Evolutionary conservation across 2,113 vertebrate species (phyloP).

Genomic region (Speoplatyrhinus poulsoni): DNA sequence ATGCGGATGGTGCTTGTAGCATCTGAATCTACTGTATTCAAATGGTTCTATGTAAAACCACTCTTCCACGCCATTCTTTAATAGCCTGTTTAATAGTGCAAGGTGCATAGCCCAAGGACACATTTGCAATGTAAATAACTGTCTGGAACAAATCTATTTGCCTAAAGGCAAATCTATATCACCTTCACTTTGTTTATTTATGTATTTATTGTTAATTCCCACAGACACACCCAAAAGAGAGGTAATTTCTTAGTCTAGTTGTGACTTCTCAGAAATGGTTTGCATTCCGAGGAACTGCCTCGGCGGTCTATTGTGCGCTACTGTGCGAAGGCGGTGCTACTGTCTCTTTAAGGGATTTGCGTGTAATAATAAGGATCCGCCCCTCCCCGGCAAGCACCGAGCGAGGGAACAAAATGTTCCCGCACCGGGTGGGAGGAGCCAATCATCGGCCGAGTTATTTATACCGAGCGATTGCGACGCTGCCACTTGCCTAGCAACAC

Average conservation of each 20-base stretch:
- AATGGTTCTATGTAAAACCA: background rate
- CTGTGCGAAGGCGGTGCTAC: background rate
- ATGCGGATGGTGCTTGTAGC: background rate
- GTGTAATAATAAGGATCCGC: conserved; percentile 39
- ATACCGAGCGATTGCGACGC: conserved; percentile 83
- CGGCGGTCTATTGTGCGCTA: background rate
- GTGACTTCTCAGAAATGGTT: background rate
- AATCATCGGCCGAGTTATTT: conserved; percentile 83
- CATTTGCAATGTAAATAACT: no score
- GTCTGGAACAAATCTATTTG: no score
- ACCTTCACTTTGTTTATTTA: no score
- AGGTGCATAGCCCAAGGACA: no score
- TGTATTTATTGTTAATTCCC: no score
- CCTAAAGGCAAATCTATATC: background rate
- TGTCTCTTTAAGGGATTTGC: conserved; percentile 19
- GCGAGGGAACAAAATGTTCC: conserved; percentile 78
- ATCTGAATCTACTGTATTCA: background rate
- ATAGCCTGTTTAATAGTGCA: background rate
- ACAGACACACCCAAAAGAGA: background rate
- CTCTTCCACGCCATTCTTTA: background rate
- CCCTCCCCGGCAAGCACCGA: conserved; percentile 21
- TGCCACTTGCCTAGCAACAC: conserved; percentile 91
- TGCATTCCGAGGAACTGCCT: conserved; percentile 18
- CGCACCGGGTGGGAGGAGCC: conserved; percentile 70
- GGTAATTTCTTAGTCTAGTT: background rate